phyloP scores from a whole-genome alignment of 2,113 vertebrate genomes.

The Chaetorhynchus papuensis region DNA sequence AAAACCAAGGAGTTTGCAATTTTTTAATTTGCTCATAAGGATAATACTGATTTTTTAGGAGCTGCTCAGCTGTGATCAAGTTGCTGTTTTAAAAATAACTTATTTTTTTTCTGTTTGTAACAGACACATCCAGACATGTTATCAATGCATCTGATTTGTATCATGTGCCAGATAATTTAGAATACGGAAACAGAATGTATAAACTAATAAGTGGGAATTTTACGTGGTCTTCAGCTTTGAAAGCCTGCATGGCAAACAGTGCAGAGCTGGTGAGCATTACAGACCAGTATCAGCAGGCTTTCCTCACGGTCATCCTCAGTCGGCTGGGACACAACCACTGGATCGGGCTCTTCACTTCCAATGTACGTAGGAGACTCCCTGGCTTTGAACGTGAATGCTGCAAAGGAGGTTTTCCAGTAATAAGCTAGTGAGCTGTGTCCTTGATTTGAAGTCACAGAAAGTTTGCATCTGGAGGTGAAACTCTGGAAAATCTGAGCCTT shows the following conservation, averaged over 20 bases:
- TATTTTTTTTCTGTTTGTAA: neutral
- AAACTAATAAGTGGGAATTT: constrained; percentile 84
- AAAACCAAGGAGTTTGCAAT: neutral
- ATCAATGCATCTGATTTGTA: constrained; percentile 69
- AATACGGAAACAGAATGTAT: constrained; percentile 86
- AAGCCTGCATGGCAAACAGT: constrained; percentile 74
- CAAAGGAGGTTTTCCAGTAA: neutral
- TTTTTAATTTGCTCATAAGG: neutral
- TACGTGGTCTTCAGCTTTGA: constrained; percentile 88
- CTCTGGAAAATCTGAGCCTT: neutral
- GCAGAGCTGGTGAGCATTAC: constrained; percentile 86
- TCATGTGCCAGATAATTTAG: constrained; percentile 75
- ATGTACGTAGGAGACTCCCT: constrained; percentile 75
- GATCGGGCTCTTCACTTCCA: constrained; percentile 87
- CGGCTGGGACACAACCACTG: constrained; percentile 81
- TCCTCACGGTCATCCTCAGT: constrained; percentile 87
- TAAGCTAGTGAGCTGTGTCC: neutral
- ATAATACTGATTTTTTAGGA: neutral
- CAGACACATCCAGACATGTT: constrained; percentile 59
- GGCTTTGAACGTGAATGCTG: neutral
- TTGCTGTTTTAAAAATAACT: neutral
- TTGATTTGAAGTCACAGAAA: neutral
- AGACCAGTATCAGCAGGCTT: constrained; percentile 89
- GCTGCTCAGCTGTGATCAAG: neutral
- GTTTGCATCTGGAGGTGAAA: neutral